These are phyloP conservation scores for Upupa epops DNA, from an alignment of 2,113 vertebrate genomes.

Conservation along the genomic window DNA sequence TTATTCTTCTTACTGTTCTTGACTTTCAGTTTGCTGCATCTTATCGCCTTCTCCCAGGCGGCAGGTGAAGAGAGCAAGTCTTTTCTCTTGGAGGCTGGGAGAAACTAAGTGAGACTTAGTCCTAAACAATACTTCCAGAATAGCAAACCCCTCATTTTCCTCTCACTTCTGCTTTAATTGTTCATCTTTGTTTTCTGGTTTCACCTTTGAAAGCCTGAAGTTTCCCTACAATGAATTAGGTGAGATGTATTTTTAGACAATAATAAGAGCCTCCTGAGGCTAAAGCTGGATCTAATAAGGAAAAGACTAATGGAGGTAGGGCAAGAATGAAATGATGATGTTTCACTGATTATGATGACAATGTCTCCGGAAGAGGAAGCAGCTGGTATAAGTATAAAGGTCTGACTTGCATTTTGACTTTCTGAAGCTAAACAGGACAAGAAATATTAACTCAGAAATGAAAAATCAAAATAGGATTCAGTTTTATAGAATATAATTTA, in stretches of 20 bases:
- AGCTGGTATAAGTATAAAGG: background rate
- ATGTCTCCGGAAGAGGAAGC: background rate
- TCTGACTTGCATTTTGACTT: background rate
- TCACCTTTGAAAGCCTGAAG: background rate
- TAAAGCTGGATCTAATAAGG: background rate
- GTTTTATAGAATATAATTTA: background rate
- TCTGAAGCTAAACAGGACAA: background rate
- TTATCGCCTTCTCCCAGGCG: background rate
- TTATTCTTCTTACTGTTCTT: background rate
- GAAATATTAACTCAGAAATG: background rate
- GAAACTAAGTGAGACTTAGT: accelerated
- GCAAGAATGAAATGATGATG: background rate
- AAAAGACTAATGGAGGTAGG: background rate
- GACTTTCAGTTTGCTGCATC: background rate
- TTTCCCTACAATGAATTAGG: background rate
- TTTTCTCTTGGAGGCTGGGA: background rate
- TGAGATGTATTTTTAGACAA: slow-evolving; percentile 12
- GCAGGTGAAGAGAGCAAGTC: background rate
- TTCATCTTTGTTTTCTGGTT: background rate
- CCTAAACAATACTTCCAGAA: background rate
- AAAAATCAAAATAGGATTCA: background rate
- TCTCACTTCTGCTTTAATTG: background rate
- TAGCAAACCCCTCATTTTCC: background rate
- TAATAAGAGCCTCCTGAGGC: background rate
- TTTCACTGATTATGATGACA: background rate